Conservation (phyloP, 2,888 invertebrate species). For the Flabesymbios commensalis region DNA sequence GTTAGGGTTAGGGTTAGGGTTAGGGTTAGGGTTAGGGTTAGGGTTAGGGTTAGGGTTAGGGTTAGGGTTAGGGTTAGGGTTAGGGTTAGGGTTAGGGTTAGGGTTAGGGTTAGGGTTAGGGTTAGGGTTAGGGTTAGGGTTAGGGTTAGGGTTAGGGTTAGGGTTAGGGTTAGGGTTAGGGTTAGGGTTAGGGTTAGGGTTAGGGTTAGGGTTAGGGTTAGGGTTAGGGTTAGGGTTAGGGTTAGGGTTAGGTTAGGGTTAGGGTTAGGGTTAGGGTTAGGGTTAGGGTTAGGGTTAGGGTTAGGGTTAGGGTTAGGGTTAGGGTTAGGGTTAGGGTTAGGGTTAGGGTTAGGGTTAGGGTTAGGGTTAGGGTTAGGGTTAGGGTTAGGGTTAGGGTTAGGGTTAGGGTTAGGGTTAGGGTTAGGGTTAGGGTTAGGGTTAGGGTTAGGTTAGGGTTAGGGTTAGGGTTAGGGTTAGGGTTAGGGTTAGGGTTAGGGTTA, state of each 20-base stretch:
- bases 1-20: constrained; percentile 20
- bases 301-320: constrained; percentile 13
- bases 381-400: constrained; percentile 19
- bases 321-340: constrained; percentile 35
- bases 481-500: constrained; percentile 12
- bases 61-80: constrained; percentile 21
- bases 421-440: constrained; percentile 20
- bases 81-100: constrained; percentile 28
- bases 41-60: constrained; percentile 28
- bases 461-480: not conserved
- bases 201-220: not conserved
- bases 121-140: constrained; percentile 1
- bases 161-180: constrained; percentile 29
- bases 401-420: constrained; percentile 28
- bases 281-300: constrained; percentile 20
- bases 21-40: constrained; percentile 25
- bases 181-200: constrained; percentile 20
- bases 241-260: constrained; percentile 21
- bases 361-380: constrained; percentile 31
- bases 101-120: constrained; percentile 14
- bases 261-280: constrained; percentile 33
- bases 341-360: constrained; percentile 33
- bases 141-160: constrained; percentile 7
- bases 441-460: not conserved
- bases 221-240: constrained; percentile 1